Conservation (phyloP, 1,140 invertebrate genomes). For the Drosophila pruinosa region DNA sequence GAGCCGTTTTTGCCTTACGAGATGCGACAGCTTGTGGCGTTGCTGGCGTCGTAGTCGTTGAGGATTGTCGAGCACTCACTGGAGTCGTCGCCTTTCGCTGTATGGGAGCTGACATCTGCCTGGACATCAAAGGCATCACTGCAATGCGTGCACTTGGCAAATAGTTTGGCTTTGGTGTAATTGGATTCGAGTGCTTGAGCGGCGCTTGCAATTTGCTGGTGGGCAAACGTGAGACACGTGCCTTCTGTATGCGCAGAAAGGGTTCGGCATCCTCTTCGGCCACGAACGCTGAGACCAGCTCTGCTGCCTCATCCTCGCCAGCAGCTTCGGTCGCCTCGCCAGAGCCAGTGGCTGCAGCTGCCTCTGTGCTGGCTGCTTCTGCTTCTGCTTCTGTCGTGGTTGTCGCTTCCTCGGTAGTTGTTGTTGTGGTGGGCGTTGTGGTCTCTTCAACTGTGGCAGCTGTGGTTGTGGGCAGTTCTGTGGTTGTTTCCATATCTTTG, state of each 20-base stretch:
- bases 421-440: slow-evolving; percentile 35
- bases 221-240: slow-evolving; percentile 61
- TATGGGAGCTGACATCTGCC: slow-evolving; percentile 43
- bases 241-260: slow-evolving; percentile 70
- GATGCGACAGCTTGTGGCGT: slow-evolving; percentile 6
- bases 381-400: slow-evolving; percentile 57
- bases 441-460: slow-evolving; percentile 3
- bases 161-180: slow-evolving; percentile 65
- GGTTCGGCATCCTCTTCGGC: slow-evolving; percentile 71
- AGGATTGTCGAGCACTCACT: slow-evolving; percentile 11
- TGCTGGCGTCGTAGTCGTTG: background rate
- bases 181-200: slow-evolving; percentile 64
- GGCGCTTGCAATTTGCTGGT: slow-evolving; percentile 72
- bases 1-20: slow-evolving; percentile 38
- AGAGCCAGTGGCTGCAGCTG: slow-evolving; percentile 21
- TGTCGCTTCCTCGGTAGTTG: slow-evolving; percentile 52
- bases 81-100: slow-evolving; percentile 48
- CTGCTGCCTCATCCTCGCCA: slow-evolving; percentile 67
- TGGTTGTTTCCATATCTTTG: slow-evolving; percentile 47
- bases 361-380: slow-evolving; percentile 48
- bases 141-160: slow-evolving; percentile 56
- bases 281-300: slow-evolving; percentile 68
- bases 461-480: slow-evolving; percentile 37
- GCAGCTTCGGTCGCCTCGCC: slow-evolving; percentile 30
- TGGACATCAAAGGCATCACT: slow-evolving; percentile 63